A percentile compares a stretch with the other conserved stretches of the same genome.
These are phyloP conservation scores for Rhabditophanes sp. DNA, from an alignment of 2,888 invertebrate genomes.

Conservation along the genomic window DNA sequence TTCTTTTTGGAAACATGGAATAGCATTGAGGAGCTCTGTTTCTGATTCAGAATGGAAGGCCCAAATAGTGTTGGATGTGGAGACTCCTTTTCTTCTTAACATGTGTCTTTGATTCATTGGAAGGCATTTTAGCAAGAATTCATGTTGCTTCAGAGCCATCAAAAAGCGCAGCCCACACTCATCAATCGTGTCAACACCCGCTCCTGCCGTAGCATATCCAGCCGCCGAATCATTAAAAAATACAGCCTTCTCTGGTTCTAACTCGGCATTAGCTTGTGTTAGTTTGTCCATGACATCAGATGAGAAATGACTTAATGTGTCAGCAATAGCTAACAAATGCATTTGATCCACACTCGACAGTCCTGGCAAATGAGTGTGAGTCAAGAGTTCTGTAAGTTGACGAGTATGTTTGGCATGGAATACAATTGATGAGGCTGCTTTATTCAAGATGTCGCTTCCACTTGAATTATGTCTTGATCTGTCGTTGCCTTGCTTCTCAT, in stretches of 20 bases:
- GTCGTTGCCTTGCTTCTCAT: slow-evolving; percentile 60
- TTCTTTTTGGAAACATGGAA: slow-evolving; percentile 53
- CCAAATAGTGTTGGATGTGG: slow-evolving; percentile 76
- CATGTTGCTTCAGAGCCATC: slow-evolving; percentile 90
- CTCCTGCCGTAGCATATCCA: slow-evolving; percentile 25
- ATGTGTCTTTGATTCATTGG: slow-evolving; percentile 68
- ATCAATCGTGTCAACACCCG: slow-evolving; percentile 54
- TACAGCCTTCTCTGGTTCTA: slow-evolving; percentile 22
- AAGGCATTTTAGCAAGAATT: slow-evolving; percentile 77
- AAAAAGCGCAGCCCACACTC: slow-evolving; percentile 86
- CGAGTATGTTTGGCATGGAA: slow-evolving; percentile 45
- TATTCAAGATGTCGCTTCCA: slow-evolving; percentile 12
- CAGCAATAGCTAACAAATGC: slow-evolving; percentile 93
- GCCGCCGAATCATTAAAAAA: slow-evolving; percentile 27
- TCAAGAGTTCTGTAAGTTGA: slow-evolving; percentile 69
- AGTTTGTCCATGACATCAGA: slow-evolving; percentile 47
- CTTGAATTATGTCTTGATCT: slow-evolving; percentile 43
- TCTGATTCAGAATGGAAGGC: slow-evolving; percentile 96
- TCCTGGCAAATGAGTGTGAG: slow-evolving; percentile 59
- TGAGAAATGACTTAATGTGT: slow-evolving; percentile 59
- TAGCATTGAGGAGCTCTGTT: slow-evolving; percentile 70
- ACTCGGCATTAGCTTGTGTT: slow-evolving; percentile 49
- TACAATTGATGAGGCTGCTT: slow-evolving; percentile 9
- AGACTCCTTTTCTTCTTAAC: slow-evolving; percentile 23
- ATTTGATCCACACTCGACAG: slow-evolving; percentile 91